A percentile compares a stretch with the other conserved stretches of the same genome.
phyloP scores from a whole-genome alignment of 2,797 vertebrate genomes.

The Acanthis flammea region DNA sequence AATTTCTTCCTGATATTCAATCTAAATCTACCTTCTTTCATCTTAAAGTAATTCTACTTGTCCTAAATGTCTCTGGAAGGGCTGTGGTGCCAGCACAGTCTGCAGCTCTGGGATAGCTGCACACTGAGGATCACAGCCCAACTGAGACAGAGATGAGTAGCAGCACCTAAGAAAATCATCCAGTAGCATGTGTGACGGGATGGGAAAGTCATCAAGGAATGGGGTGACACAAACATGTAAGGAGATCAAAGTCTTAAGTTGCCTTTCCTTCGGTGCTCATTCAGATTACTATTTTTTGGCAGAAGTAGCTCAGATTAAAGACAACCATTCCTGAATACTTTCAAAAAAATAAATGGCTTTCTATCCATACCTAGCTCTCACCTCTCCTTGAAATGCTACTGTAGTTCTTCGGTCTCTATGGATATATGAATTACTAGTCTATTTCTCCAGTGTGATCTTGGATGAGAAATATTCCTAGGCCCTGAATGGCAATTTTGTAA shows the following conservation, averaged over 20 bases:
- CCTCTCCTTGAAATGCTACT: neutral
- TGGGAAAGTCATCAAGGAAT: neutral
- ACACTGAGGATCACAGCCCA: neutral
- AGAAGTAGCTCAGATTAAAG: neutral
- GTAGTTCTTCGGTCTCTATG: neutral
- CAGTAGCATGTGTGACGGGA: neutral
- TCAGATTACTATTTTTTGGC: neutral
- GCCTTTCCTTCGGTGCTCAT: neutral
- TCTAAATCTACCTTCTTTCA: neutral
- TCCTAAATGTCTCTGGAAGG: neutral
- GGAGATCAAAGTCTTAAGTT: neutral
- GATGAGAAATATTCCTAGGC: neutral
- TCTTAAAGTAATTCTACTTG: neutral
- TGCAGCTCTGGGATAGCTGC: neutral
- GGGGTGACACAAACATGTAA: neutral
- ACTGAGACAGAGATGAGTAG: neutral
- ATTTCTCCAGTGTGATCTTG: neutral
- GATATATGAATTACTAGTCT: neutral
- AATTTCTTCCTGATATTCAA: neutral
- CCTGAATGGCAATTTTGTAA: neutral
- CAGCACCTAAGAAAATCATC: neutral
- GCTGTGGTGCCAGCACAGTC: neutral
- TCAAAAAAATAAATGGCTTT: neutral
- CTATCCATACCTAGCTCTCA: neutral
- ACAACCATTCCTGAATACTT: neutral